Evolutionary conservation across 2,797 vertebrate genomes (phyloP), one percentile per base, ranked within the genome.

Genomic region (Myotis planiceps): DNA sequence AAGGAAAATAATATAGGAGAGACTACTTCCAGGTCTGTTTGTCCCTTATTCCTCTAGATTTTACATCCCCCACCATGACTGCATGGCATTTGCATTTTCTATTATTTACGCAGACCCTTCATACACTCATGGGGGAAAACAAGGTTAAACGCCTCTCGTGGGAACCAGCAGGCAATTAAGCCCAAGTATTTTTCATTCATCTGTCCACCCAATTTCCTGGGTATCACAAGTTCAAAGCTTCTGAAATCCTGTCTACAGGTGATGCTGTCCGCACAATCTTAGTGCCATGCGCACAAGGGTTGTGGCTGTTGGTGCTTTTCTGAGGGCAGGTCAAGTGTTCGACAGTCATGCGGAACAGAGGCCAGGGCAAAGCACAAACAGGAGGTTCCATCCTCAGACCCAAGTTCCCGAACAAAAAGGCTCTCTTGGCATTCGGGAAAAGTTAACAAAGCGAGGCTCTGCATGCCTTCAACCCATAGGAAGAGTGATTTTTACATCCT

Each of bases 1-100:
- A 93, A 98, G 15, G 96, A 97, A 90, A 96, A 7, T 60, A 96
- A 97, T 87, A 93, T 84, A 89, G 80, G 90, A 92, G 82, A 85
- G 51, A 79, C 49, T 91, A 81, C 0, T 81, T 27, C 37, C 69
- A 87, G 85, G 86, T 23, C 69, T 63, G 72, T 69, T 18, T 55
- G 29, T 58, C 42, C 53, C 51, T 85, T 60, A 25, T 29, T 32
- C 65, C n/a, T 49, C 32, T 25, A 53, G 58, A 80, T 37, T 78
- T 75, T 58, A 45, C 3, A 25, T 18, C 0, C n/a, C 12, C 23
- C 1, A 0, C 0, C 6, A 18, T 39, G 32, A 83, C n/a, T 37
- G 60, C 58, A 85, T 10, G 74, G 18, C 9, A 53, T 32, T 10
- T 66, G 49, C 1, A 13, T 95, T 92, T 74, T 85, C 49, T 60